These are phyloP conservation scores for Epizoanthus rinbou DNA, from an alignment of 92 coral and sea anemone species.

Conservation along the genomic window DNA sequence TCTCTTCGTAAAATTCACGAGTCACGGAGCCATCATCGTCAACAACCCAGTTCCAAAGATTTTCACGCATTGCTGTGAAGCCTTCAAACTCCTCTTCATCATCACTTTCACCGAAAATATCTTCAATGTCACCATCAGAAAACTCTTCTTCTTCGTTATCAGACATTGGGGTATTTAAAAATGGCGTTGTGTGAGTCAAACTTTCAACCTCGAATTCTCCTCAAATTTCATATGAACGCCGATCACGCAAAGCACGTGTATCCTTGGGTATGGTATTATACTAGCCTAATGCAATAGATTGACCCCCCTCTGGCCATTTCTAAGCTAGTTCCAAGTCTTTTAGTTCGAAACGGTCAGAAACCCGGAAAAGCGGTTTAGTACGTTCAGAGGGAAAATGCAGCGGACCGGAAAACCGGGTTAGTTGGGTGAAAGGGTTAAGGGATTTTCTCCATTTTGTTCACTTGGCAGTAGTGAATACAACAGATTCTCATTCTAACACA, in stretches of 20 bases:
- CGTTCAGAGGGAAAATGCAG: neutral
- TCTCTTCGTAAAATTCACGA: conserved; percentile 23
- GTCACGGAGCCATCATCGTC: conserved; percentile 40
- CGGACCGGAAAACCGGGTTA: conserved; percentile 15
- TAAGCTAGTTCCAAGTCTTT: conserved; percentile 3
- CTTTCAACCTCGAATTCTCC: neutral
- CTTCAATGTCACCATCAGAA: conserved; percentile 51
- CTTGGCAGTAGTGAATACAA: no score
- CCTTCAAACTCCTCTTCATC: conserved; percentile 56
- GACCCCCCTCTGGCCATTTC: neutral
- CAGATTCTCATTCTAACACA: no score
- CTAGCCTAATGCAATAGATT: conserved; percentile 20
- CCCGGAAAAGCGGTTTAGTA: neutral
- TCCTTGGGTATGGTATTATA: neutral
- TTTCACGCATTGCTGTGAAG: conserved; percentile 41
- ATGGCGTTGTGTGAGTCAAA: neutral
- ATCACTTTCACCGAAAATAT: conserved; percentile 46
- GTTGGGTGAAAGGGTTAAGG: neutral
- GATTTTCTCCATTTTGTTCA: no score
- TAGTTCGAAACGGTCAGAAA: neutral
- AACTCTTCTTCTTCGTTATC: conserved; percentile 24
- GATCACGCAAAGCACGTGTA: neutral
- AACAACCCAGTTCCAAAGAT: conserved; percentile 29
- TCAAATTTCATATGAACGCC: neutral
- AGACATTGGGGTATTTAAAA: conserved; percentile 22